Conservation (phyloP, 2,113 vertebrate species). For the Cheilinus undulatus region DNA sequence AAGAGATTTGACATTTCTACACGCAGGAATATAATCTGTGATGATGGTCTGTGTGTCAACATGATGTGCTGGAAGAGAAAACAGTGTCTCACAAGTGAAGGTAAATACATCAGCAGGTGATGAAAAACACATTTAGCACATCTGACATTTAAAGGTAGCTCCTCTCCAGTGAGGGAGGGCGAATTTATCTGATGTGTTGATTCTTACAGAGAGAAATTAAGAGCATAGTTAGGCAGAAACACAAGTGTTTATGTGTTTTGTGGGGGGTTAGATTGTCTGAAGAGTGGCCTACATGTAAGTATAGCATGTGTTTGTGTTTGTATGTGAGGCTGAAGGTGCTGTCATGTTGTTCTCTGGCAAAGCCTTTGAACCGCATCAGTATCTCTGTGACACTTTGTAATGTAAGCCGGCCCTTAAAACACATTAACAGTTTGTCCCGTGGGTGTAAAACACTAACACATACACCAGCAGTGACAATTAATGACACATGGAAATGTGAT, state of each 20-base stretch:
- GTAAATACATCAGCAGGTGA: slow-evolving; percentile 16
- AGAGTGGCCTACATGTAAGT: slow-evolving; percentile 12
- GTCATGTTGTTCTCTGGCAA: slow-evolving; percentile 31
- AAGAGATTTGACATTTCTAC: slow-evolving; percentile 46
- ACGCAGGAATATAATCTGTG: slow-evolving; percentile 25
- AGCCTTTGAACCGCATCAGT: slow-evolving; percentile 30
- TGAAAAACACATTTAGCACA: slow-evolving; percentile 15
- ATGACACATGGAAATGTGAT: background rate
- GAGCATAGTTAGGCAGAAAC: slow-evolving; percentile 1
- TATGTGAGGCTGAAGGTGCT: slow-evolving; percentile 5
- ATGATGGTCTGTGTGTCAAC: slow-evolving; percentile 25
- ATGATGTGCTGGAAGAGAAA: slow-evolving; percentile 18
- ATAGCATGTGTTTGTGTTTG: background rate
- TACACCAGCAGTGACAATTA: background rate
- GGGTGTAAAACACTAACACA: background rate
- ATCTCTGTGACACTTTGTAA: slow-evolving; percentile 38
- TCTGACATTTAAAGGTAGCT: slow-evolving; percentile 41
- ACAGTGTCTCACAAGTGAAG: background rate
- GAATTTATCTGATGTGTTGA: slow-evolving; percentile 34
- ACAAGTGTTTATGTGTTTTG: no score
- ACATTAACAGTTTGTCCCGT: slow-evolving; percentile 40
- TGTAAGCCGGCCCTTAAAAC: slow-evolving; percentile 37
- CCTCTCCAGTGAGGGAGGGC: background rate
- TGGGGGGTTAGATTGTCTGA: background rate
- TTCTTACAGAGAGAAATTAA: slow-evolving; percentile 19